Evolutionary conservation across 2,113 vertebrate species (phyloP).

Genomic region (Atractosteus spatula): DNA sequence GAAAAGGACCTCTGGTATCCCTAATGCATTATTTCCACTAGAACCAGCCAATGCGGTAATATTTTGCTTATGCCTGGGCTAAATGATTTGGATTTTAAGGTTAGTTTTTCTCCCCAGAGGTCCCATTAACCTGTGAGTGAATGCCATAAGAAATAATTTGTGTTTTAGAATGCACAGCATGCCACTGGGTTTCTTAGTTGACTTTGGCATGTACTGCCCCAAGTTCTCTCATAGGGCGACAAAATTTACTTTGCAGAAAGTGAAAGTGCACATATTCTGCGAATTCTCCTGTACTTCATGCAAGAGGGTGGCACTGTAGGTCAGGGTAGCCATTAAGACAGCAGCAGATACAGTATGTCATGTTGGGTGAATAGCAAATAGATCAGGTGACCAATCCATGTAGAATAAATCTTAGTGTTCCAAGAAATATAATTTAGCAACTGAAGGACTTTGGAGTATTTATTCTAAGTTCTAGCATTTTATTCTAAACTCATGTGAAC

Average conservation of each 20-base stretch:
- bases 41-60: too few relatives aligned
- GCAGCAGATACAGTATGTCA: too few relatives aligned
- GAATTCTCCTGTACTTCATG: neutral
- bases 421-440: too few relatives aligned
- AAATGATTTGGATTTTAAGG: neutral
- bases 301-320: too few relatives aligned
- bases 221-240: neutral
- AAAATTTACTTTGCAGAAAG: neutral
- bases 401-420: too few relatives aligned
- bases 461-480: too few relatives aligned
- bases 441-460: too few relatives aligned
- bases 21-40: neutral
- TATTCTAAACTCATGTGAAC: too few relatives aligned
- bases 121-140: slow-evolving; percentile 2
- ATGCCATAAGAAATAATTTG: neutral
- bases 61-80: too few relatives aligned
- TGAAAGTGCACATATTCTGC: neutral
- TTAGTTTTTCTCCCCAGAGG: neutral
- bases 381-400: too few relatives aligned
- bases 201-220: neutral
- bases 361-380: too few relatives aligned
- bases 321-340: too few relatives aligned
- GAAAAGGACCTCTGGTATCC: neutral
- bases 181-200: neutral
- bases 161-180: neutral